Base-by-base conservation (phyloP, 2,797 vertebrate genomes). In the Sitta carolinensis region DNA sequence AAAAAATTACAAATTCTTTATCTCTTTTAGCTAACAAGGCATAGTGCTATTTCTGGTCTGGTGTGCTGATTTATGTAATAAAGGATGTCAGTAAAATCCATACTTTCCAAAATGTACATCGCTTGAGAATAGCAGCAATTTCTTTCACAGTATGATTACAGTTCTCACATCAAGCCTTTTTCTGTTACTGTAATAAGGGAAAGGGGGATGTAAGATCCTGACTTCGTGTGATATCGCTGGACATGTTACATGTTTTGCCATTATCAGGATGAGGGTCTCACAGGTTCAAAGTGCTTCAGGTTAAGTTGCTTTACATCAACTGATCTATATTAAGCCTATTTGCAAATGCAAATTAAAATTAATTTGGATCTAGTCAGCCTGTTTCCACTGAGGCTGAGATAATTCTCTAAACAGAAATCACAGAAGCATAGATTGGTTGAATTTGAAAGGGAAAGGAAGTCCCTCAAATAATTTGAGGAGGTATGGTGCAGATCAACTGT, bases 131-230 rank as follows among this genome's bases (percentile, higher is more conserved):
- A 91, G 74, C 80, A 88, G 61, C 84, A 94, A 78, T 94, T 91
- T 93, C n/a, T 83, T 93, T 93, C 92, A 90, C 85, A 86, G 73
- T 88, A 29, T 89, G 86, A 84, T 81, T 76, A 72, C 42, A 50
- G 50, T 81, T 93, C 90, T 91, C 73, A 63, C 83, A 86, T 91
- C 68, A 45, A 38, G 32, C 47, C 38, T 64, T 81, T 50, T 68
- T 76, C 67, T 92, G 5, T 61, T 61, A 38, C 21, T 78, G 27
- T 72, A 81, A 66, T 63, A 61, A 83, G 16, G 36, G 45, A 83
- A 76, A 42, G 40, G 45, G 34, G 57, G 76, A 27, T 83, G 32
- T 30, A 54, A 55, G 45, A 51, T 78, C 34, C 40, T 82, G 67
- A 42, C 38, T 87, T 36, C 42, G 48, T 14, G 10, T 67, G 58